These are phyloP conservation scores for Ornithoptera priamus DNA, from an alignment of 2,888 invertebrate species.

Conservation along the genomic window DNA sequence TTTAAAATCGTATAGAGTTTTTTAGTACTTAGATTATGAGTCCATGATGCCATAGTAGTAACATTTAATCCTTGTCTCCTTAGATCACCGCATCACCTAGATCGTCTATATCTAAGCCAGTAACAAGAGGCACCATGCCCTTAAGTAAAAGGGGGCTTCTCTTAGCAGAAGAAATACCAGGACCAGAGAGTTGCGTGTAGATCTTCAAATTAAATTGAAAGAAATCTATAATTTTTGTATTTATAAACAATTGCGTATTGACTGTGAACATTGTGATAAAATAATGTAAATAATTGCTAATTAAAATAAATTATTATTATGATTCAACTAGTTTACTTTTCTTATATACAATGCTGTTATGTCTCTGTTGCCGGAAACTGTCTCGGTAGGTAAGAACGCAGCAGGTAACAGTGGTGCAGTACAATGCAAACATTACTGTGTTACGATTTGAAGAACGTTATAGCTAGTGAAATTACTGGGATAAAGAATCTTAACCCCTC, in stretches of 20 bases:
- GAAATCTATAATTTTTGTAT: conserved; percentile 41
- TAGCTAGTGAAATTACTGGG: no score
- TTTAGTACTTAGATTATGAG: not conserved
- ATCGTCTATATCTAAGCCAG: conserved; percentile 48
- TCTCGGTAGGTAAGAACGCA: no score
- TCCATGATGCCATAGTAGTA: not conserved
- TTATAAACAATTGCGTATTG: conserved; percentile 47
- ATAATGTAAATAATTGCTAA: conserved; percentile 45
- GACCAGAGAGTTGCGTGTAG: conserved; percentile 77
- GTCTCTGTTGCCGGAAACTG: no score
- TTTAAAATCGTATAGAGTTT: not conserved
- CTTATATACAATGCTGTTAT: conserved; percentile 1
- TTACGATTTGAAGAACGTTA: no score
- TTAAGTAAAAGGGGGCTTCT: conserved; percentile 72
- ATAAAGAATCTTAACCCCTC: no score
- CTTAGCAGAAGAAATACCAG: conserved; percentile 75
- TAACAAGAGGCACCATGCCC: conserved; percentile 53
- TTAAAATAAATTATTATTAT: conserved; percentile 39
- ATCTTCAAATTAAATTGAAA: conserved; percentile 34
- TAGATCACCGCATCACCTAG: conserved; percentile 59
- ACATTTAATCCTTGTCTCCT: not conserved
- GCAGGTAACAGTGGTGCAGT: no score
- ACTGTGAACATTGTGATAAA: conserved; percentile 58
- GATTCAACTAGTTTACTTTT: conserved; percentile 34
- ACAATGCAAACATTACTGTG: no score